Conservation (phyloP, 2,797 vertebrate species). For the Lophotriccus pileatus region DNA sequence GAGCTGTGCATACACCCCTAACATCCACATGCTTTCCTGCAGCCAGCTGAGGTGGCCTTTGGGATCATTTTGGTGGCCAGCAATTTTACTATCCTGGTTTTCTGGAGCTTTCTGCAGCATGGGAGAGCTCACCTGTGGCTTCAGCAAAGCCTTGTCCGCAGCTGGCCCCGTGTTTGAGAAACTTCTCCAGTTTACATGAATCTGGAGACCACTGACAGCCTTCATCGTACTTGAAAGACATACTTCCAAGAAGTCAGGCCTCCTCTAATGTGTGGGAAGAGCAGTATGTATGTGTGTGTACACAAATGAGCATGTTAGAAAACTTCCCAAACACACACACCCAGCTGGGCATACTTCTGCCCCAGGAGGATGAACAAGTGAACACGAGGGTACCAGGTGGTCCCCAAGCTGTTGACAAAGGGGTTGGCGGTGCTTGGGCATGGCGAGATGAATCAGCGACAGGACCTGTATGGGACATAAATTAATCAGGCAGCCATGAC, state of each 20-base stretch:
- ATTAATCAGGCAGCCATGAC: background rate
- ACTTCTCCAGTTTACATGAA: background rate
- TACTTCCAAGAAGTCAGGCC: background rate
- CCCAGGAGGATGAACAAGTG: background rate
- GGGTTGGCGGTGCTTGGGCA: background rate
- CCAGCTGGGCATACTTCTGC: background rate
- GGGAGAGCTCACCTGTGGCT: background rate
- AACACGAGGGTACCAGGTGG: background rate
- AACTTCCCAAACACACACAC: rapidly evolving
- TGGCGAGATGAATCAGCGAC: rapidly evolving
- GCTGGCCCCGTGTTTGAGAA: background rate
- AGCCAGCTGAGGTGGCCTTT: background rate
- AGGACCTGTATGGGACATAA: background rate
- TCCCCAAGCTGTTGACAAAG: background rate
- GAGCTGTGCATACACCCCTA: background rate
- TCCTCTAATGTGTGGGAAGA: background rate
- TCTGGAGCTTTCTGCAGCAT: background rate
- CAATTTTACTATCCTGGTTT: background rate
- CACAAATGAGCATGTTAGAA: rapidly evolving
- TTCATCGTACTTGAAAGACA: background rate
- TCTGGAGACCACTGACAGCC: background rate
- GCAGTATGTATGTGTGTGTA: rapidly evolving
- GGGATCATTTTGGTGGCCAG: background rate
- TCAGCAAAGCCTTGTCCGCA: background rate
- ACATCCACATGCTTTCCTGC: rapidly evolving